A percentile compares a stretch with the other conserved stretches of the same genome.
phyloP scores from a whole-genome alignment of 2,113 vertebrate genomes.

The Gavialis gangeticus region DNA sequence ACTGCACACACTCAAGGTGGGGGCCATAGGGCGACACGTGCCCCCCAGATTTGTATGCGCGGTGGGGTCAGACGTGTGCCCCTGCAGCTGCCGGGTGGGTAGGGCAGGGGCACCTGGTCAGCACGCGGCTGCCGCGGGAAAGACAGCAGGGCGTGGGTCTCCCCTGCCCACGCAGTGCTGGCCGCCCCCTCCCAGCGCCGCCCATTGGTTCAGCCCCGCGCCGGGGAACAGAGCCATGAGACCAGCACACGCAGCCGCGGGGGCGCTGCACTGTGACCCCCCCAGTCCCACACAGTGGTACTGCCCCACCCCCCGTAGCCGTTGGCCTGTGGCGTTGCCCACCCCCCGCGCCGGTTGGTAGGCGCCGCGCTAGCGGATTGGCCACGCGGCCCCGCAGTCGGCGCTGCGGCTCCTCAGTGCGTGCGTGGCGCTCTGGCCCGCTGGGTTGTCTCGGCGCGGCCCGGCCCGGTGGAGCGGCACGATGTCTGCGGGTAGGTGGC shows the following conservation, averaged over 20 bases:
- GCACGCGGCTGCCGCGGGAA: too few species aligned
- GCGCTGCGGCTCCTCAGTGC: slow-evolving; percentile 34
- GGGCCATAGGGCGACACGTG: too few species aligned
- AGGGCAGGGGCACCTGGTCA: too few species aligned
- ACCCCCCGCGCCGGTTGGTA: not conserved
- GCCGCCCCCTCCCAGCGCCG: too few species aligned
- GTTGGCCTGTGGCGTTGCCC: not conserved
- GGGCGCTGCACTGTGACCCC: not conserved
- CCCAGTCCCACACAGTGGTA: not conserved
- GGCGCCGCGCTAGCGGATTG: slow-evolving; percentile 9
- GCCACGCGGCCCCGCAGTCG: slow-evolving; percentile 41
- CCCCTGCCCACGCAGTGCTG: too few species aligned
- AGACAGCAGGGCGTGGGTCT: too few species aligned
- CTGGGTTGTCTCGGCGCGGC: not conserved
- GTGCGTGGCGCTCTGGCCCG: not conserved
- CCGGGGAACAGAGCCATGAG: not conserved
- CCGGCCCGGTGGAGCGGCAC: not conserved
- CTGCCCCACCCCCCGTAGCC: accelerated
- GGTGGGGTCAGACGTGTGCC: too few species aligned
- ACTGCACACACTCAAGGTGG: too few species aligned
- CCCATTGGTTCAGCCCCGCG: too few species aligned
- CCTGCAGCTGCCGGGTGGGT: too few species aligned
- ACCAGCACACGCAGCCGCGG: accelerated
- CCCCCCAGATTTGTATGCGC: too few species aligned
- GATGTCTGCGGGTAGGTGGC: slow-evolving; percentile 51